Base-by-base conservation (phyloP, 2,797 vertebrate species). In the Taenioides sp. region DNA sequence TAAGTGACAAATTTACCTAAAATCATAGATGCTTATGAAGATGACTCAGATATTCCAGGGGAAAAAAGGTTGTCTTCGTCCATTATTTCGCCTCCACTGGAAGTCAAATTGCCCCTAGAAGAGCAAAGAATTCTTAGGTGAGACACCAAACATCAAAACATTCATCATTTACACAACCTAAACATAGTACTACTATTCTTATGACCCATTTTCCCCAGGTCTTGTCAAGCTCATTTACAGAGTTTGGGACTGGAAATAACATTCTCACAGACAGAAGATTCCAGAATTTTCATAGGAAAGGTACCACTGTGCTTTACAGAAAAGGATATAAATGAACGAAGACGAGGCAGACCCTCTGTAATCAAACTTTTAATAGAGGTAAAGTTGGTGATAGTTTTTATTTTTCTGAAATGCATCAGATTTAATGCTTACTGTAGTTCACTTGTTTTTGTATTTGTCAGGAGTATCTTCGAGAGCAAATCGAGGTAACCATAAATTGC, bases 391-490 rank as follows among this genome's bases (percentile, higher is more conserved):
- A 9, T 27, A 57, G 60, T n/a, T 37, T 71, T 14, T 1, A 0
- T 14, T 70, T 7, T 17, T 37, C 69, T 69, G n/a, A 17, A 27
- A 65, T 76, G 78, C 72, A 43, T 60, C 5, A 59, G 0, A 17
- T 18, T 0, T 23, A 2, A 16, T 37, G 11, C 34, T 65, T 12
- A 14, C 0, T 71, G 27, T 63, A 47, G 55, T 0, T 3, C 0
- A 40, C 69, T 59, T 73, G 9, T 25, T 37, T 14, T 49, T 63
- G 20, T 66, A 20, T 65, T 57, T 31, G 58, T 71, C 80, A 99
- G 98, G 97, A 98, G 75, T 95, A 97, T 80, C 93, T 99, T 81
- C 94, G 85, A 87, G 97, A 99, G 88, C 95, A 98, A 90, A 92
- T 95, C 80, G 96, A 98, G 96, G 98, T 98, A 83, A 92, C 91